Evolutionary conservation across 2,888 invertebrate genomes (phyloP), one percentile per base, ranked within the genome.

Genomic region (Spodoptera littoralis): DNA sequence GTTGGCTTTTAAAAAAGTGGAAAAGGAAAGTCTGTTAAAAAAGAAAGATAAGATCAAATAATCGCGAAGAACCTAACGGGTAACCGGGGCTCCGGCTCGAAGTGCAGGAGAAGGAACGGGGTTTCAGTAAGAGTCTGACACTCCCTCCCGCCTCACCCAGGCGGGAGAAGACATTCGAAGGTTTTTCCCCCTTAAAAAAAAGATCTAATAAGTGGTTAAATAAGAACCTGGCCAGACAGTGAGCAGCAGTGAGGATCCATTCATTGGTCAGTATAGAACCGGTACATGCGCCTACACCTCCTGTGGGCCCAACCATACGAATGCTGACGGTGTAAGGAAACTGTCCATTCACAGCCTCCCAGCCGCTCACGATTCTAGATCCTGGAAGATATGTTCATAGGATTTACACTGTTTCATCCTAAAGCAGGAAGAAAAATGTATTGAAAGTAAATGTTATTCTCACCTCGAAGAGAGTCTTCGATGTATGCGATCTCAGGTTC

Each of bases 241-340:
- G 69, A 1, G 70, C 69, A 1, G 90, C 89, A 0, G 88, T 88
- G 51, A 90, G 62, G 47, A 88, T 82, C 90, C 90, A 90, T 6
- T 84, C 44, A 51, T 84, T 73, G 64, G 84, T 82, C 57, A 90
- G 88, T 61, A 90, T 55, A 73, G 88, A 87, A 11, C 88, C 90
- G 0, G 89, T 89, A 55, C 90, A 90, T 0, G 85, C 82, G 41
- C 72, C 68, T 6, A 88, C 90, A 1, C 62, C 66, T 1, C 89
- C 90, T 3, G 4, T 11, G 0, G 3, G 9, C 48, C 62, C 75
- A 18, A 89, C 83, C 86, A 86, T 88, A 11, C 90, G 84, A 5
- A 90, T 12, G 65, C 83, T 86, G 62, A 86, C 70, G 66, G 89
- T 89, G 66, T 84, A 80, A 0, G 90, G 90, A 70, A 90, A 81